Base-by-base conservation (phyloP, 2,113 vertebrate genomes). In the Nycticryphes semicollaris region DNA sequence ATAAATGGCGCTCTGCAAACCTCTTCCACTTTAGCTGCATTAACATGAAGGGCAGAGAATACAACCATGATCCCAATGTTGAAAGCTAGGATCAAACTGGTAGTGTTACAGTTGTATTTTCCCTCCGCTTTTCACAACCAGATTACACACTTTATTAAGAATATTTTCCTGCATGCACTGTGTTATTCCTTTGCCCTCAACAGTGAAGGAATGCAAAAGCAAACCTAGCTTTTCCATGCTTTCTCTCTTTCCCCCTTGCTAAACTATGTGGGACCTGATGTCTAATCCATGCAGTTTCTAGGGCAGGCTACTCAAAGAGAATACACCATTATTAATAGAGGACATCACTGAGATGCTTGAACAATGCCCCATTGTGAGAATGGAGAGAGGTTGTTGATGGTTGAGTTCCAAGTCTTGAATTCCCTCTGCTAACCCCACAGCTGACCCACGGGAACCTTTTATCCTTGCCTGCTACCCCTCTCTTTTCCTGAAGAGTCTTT, bases 251-350 rank as follows among this genome's bases (percentile, higher is more conserved):
- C 64, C 16, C 18, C 8, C 76, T 64, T 84, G 51, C 68, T 41
- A 4, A 67, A 87, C 73, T 47, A 45, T 21, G 84, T 87, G 54
- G 67, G 73, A 86, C 50, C 70, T 39, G 10, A 35, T 83, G 83
- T 28, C 81, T 78, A 94, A 75, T 88, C 87, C 39, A 41, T 85
- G 73, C 2, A 6, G 57, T 92, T 93, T 93, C 82, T 94, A 69
- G 84, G 66, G 50, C 95, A 90, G n/a, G 54, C 76, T 33, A 75
- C 70, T 84, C 28, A 45, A 88, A 92, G 88, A 77, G 87, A 93
- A 93, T 72, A 78, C 56, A 87, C 67, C 54, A 94, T 95, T 96
- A 87, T 93, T 96, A 96, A 95, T 74, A 83, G 56, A 82, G 90
- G 79, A 82, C 81, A 90, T 78, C 77, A 74, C 43, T 7, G 21